These are phyloP conservation scores for Bombus sylvicola DNA, from an alignment of 1,140 invertebrate species.

Conservation along the genomic window DNA sequence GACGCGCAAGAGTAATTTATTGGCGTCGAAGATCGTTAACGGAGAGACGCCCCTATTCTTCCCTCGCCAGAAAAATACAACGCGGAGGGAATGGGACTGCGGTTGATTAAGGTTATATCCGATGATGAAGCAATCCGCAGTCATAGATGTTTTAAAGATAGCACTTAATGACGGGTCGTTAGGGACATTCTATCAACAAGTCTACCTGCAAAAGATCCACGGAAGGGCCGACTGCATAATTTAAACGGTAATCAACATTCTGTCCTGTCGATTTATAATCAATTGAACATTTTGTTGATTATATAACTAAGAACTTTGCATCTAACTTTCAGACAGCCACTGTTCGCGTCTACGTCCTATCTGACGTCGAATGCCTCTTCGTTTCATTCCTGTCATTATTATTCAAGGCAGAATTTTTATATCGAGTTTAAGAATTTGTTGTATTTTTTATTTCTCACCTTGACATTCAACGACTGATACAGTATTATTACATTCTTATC, in stretches of 20 bases:
- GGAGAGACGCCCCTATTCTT: not conserved
- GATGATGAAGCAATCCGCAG: constrained; percentile 21
- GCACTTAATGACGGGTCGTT: constrained; percentile 17
- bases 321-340: not conserved
- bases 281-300: not conserved
- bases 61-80: not conserved
- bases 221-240: not conserved
- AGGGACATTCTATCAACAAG: constrained; percentile 15
- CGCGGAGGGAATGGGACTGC: not conserved
- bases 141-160: constrained; percentile 33
- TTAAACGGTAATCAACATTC: not conserved
- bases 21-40: constrained; percentile 2
- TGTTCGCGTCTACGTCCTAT: not conserved
- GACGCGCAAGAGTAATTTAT: constrained; percentile 6
- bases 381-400: constrained; percentile 4
- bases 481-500: not conserved
- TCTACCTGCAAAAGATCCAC: not conserved
- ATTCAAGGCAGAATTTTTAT: not conserved
- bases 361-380: not conserved
- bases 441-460: not conserved
- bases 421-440: not conserved
- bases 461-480: not conserved
- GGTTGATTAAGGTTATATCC: constrained; percentile 30
- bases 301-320: not conserved
- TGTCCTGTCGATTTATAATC: not conserved